Evolutionary conservation across 2,888 invertebrate species (phyloP).

Genomic region (Palloptera scutellata): DNA sequence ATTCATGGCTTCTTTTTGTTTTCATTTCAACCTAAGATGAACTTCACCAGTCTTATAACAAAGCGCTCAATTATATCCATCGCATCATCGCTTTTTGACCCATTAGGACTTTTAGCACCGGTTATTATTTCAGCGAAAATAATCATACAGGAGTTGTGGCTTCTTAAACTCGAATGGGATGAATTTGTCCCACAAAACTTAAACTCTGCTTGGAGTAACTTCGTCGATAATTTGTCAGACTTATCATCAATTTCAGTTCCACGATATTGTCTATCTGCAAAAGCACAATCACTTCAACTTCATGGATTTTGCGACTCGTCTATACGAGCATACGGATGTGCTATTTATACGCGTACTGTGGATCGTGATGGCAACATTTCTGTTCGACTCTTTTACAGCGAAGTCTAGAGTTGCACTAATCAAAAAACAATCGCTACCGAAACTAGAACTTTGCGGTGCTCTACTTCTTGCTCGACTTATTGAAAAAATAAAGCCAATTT

Average conservation of each 20-base stretch:
- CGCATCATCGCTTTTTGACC: conserved; percentile 7
- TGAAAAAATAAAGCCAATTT: conserved; percentile 11
- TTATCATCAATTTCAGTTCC: neutral
- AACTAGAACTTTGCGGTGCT: conserved; percentile 31
- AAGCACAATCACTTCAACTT: too few species aligned
- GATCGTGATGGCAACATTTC: too few species aligned
- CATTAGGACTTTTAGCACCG: conserved; percentile 5
- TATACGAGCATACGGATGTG: conserved; percentile 28
- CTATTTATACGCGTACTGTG: conserved; percentile 26
- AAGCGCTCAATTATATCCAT: conserved; percentile 3
- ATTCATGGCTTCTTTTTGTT: neutral
- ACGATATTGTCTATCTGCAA: neutral
- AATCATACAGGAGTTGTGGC: neutral
- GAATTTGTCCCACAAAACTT: neutral
- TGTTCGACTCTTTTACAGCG: too few species aligned
- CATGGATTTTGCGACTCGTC: conserved; percentile 37
- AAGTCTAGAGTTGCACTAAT: too few species aligned
- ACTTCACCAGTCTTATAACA: neutral
- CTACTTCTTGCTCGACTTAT: conserved; percentile 22
- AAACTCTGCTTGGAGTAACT: neutral
- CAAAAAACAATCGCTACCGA: too few species aligned
- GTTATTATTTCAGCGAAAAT: neutral
- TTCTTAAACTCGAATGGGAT: too few species aligned
- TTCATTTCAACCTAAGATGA: neutral
- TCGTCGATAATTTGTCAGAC: neutral